Percentiles rank a stretch among this genome's conserved stretches.
These are phyloP conservation scores for Chionodraco myersi DNA, from an alignment of 2,113 vertebrate species.

Conservation along the genomic window DNA sequence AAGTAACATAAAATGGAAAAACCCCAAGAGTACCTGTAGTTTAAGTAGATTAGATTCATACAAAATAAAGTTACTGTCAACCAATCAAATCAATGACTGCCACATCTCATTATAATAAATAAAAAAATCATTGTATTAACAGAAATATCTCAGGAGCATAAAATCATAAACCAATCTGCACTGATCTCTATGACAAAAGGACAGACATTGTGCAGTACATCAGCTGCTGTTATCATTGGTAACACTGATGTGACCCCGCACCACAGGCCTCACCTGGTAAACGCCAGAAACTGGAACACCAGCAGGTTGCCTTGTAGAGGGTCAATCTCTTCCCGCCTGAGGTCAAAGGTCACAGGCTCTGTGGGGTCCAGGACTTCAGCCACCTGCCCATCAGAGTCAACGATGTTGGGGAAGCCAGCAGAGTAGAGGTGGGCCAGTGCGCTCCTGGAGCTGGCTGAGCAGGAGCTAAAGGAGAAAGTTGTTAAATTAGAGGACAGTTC, in stretches of 20 bases:
- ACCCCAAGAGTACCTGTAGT: too few species aligned
- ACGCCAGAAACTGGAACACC: slow-evolving; percentile 92
- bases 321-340: slow-evolving; percentile 87
- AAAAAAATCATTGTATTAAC: not conserved
- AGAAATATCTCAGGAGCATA: not conserved
- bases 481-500: slow-evolving; percentile 19
- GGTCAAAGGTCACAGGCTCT: slow-evolving; percentile 81
- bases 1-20: too few species aligned
- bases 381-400: slow-evolving; percentile 82
- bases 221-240: not conserved
- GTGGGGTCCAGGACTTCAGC: slow-evolving; percentile 84
- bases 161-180: not conserved
- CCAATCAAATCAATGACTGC: slow-evolving; percentile 1
- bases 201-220: not conserved
- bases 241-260: not conserved
- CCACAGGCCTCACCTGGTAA: slow-evolving; percentile 86
- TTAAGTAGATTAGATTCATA: too few species aligned
- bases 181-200: slow-evolving; percentile 4
- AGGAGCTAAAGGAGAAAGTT: slow-evolving; percentile 74
- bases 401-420: slow-evolving; percentile 86
- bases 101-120: slow-evolving; percentile 17
- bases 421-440: slow-evolving; percentile 85
- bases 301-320: slow-evolving; percentile 88
- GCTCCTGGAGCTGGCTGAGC: slow-evolving; percentile 83
- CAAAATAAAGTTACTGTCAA: too few species aligned